Conservation (phyloP, 2,113 vertebrate genomes). For the Rhabdornis inornatus region DNA sequence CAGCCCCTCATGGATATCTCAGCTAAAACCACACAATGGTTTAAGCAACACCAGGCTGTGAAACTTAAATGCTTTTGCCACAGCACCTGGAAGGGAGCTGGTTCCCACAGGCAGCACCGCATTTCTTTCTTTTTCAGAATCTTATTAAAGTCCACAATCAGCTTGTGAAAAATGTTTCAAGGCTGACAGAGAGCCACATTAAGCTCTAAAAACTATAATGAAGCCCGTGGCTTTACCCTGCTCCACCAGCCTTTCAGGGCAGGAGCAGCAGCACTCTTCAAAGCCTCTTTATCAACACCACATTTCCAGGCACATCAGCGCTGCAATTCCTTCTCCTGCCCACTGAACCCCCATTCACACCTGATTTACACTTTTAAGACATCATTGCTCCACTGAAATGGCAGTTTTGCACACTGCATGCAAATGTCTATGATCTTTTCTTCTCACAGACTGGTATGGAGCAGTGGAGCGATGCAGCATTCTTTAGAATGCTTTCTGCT, state of each 20-base stretch:
- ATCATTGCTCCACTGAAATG: background rate
- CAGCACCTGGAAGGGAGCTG: background rate
- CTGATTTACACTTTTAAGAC: background rate
- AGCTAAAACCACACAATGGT: background rate
- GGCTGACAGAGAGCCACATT: background rate
- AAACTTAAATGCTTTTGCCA: background rate
- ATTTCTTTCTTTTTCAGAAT: background rate
- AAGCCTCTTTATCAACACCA: background rate
- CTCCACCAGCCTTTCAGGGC: background rate
- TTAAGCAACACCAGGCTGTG: background rate
- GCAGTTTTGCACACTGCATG: background rate
- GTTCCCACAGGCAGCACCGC: background rate
- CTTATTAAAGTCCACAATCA: background rate
- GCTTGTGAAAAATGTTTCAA: background rate
- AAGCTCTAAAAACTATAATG: background rate
- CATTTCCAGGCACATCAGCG: background rate
- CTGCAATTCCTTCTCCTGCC: background rate
- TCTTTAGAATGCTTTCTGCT: background rate
- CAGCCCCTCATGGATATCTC: background rate
- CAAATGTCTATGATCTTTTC: background rate
- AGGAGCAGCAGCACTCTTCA: background rate
- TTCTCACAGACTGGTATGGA: background rate
- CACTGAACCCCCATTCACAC: background rate
- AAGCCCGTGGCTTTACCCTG: background rate
- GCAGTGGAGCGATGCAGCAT: background rate